Percentiles rank a stretch among this genome's conserved stretches.
phyloP scores from a whole-genome alignment of 2,113 vertebrate genomes.

The Sitta europaea region DNA sequence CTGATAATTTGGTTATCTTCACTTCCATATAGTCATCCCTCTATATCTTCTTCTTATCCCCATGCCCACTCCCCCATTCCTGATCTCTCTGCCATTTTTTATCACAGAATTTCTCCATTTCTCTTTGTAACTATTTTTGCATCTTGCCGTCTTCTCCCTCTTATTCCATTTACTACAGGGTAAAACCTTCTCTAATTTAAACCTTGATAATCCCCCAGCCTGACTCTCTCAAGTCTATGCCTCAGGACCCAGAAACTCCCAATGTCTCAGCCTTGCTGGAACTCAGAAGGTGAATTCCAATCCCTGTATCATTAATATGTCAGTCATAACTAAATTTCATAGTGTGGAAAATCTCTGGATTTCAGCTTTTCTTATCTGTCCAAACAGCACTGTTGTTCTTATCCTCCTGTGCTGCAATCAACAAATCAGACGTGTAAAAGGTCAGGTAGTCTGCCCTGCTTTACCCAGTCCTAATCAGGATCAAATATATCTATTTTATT shows the following conservation, averaged over 20 bases:
- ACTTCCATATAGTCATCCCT: not conserved
- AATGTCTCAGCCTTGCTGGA: not conserved
- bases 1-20: not conserved
- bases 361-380: not conserved
- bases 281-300: not conserved
- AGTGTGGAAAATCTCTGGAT: not conserved
- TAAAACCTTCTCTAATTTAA: not conserved
- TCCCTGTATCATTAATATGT: not conserved
- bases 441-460: not conserved
- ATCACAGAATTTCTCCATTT: not conserved
- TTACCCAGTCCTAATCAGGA: not conserved
- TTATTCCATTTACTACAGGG: not conserved
- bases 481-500: not conserved
- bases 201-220: not conserved
- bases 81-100: not conserved
- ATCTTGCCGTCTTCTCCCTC: not conserved
- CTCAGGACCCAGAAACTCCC: not conserved
- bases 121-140: not conserved
- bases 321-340: not conserved
- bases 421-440: not conserved
- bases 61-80: rapidly evolving
- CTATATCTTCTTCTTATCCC: not conserved
- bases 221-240: rapidly evolving
- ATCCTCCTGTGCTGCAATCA: not conserved
- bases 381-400: not conserved